Evolutionary conservation across 1,140 invertebrate genomes (phyloP).

Genomic region (Nasonia giraulti): DNA sequence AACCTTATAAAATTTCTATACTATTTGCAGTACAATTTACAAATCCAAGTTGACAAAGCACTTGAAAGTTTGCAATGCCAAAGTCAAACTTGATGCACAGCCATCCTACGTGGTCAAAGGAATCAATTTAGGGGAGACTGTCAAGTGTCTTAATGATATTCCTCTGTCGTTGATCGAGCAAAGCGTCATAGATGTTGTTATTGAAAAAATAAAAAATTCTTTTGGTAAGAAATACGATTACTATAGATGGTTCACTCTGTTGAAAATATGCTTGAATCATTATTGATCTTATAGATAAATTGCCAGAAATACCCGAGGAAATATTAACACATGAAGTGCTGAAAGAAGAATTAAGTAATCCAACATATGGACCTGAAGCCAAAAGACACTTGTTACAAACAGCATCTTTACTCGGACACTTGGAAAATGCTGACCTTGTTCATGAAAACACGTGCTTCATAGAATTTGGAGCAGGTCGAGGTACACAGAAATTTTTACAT

Average conservation of each 20-base stretch:
- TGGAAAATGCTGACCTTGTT: constrained; percentile 77
- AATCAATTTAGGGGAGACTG: constrained; percentile 75
- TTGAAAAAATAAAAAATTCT: constrained; percentile 66
- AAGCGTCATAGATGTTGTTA: constrained; percentile 57
- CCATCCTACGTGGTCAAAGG: constrained; percentile 78
- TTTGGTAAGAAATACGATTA: constrained; percentile 60
- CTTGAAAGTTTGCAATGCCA: constrained; percentile 85
- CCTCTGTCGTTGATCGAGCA: constrained; percentile 63
- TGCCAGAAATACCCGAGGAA: constrained; percentile 70
- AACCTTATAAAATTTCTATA: constrained; percentile 43
- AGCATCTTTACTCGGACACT: constrained; percentile 80
- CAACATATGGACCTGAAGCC: constrained; percentile 78
- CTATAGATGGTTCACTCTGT: background rate
- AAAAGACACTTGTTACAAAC: constrained; percentile 83
- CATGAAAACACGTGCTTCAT: constrained; percentile 81
- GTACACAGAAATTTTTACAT: constrained; percentile 64
- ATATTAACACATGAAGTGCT: constrained; percentile 74
- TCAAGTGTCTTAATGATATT: constrained; percentile 49
- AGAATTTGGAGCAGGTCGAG: constrained; percentile 93
- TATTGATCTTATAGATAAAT: constrained; percentile 59
- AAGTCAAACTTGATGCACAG: constrained; percentile 70
- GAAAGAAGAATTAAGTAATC: constrained; percentile 77
- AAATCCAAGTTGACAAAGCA: constrained; percentile 82
- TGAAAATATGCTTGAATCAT: constrained; percentile 9
- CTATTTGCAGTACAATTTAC: constrained; percentile 80